These are phyloP conservation scores for Pheosia gnoma DNA, from an alignment of 2,888 invertebrate genomes.

Conservation along the genomic window DNA sequence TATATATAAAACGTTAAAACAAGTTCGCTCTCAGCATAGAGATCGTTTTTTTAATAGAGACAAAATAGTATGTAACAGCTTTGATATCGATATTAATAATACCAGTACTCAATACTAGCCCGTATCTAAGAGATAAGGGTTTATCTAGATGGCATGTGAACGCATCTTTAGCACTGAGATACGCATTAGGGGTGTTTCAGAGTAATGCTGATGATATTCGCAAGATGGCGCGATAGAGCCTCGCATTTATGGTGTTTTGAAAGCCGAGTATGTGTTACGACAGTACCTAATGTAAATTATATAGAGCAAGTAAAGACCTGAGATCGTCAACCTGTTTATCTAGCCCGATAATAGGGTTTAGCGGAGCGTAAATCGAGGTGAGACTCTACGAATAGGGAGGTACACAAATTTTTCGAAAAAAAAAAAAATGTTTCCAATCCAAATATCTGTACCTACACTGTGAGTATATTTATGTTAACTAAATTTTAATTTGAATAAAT, in stretches of 20 bases:
- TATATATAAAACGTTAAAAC: too few relatives aligned
- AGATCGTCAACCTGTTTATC: background rate
- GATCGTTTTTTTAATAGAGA: too few relatives aligned
- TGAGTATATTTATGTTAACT: too few relatives aligned
- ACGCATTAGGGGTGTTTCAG: constrained; percentile 13
- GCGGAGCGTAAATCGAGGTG: background rate
- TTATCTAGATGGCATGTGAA: background rate
- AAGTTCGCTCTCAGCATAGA: too few relatives aligned
- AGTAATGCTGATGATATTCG: constrained; percentile 1
- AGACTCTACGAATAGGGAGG: too few relatives aligned
- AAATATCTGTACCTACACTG: too few relatives aligned
- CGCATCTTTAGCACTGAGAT: background rate
- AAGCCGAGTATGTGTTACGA: background rate
- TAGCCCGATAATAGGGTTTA: background rate
- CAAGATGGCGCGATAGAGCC: background rate
- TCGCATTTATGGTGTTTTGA: background rate
- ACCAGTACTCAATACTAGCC: background rate
- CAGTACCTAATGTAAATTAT: background rate
- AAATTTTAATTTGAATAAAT: too few relatives aligned
- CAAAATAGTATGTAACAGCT: too few relatives aligned
- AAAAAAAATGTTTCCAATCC: too few relatives aligned
- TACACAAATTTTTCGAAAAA: too few relatives aligned
- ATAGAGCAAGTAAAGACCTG: background rate
- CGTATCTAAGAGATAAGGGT: background rate
- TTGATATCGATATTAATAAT: background rate